Evolutionary conservation across 2,113 vertebrate genomes (phyloP).

Genomic region (Tringa solitaria): DNA sequence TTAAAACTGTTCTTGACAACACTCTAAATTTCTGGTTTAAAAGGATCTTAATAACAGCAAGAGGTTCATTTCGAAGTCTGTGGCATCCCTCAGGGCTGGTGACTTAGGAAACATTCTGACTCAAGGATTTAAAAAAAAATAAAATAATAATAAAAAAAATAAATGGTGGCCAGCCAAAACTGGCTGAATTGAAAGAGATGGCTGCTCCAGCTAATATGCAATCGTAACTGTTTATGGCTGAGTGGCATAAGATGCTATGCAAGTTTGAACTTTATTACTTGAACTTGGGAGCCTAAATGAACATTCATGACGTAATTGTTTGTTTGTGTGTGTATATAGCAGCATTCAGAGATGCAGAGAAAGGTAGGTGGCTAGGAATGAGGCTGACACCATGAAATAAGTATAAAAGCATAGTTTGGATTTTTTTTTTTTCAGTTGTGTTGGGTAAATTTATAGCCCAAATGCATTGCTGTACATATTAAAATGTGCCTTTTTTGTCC

Average conservation of each 20-base stretch:
- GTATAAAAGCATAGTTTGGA: conserved; percentile 63
- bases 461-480: conserved; percentile 76
- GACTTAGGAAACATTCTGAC: conserved; percentile 58
- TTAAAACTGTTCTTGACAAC: conserved; percentile 80
- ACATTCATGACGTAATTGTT: conserved; percentile 69
- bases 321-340: conserved; percentile 65
- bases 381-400: conserved; percentile 50
- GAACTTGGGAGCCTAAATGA: conserved; percentile 55
- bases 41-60: conserved; percentile 46
- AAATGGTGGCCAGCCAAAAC: conserved; percentile 52
- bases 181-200: conserved; percentile 61
- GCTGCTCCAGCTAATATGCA: conserved; percentile 47
- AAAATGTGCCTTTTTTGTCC: conserved; percentile 77
- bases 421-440: conserved; percentile 59
- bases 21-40: conserved; percentile 72
- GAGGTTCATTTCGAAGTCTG: conserved; percentile 33
- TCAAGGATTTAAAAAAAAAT: conserved; percentile 43
- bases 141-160: not conserved
- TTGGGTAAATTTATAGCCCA: conserved; percentile 71
- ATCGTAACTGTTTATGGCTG: conserved; percentile 61
- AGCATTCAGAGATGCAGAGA: conserved; percentile 40
- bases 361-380: conserved; percentile 60
- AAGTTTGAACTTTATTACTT: conserved; percentile 64
- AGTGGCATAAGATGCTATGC: conserved; percentile 65
- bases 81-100: conserved; percentile 53